phyloP scores from a whole-genome alignment of 92 coral and sea anemone species.

The Muricea muricata region DNA sequence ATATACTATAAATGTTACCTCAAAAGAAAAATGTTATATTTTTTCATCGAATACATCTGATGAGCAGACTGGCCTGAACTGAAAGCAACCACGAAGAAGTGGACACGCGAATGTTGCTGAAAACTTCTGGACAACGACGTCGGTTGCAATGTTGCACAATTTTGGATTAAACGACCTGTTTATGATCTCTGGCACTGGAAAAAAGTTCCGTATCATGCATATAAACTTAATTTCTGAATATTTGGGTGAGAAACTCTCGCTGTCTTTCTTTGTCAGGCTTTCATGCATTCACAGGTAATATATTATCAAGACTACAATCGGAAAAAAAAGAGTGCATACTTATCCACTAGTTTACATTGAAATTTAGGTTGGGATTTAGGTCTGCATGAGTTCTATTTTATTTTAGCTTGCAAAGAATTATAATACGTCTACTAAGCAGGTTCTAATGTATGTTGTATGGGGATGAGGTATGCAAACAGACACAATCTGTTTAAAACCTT shows the following conservation, averaged over 20 bases:
- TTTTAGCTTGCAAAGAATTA: too few relatives aligned
- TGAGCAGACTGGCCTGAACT: constrained; percentile 13
- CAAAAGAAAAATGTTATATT: neutral
- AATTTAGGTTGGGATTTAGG: too few relatives aligned
- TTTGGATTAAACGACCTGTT: constrained; percentile 23
- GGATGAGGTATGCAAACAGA: too few relatives aligned
- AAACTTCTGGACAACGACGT: constrained; percentile 60
- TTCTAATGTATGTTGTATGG: too few relatives aligned
- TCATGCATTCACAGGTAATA: constrained; percentile 58
- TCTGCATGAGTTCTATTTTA: too few relatives aligned
- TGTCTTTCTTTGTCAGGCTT: constrained; percentile 47
- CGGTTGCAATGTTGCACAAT: constrained; percentile 14
- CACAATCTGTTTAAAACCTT: too few relatives aligned
- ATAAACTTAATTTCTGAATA: constrained; percentile 23
- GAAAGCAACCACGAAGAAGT: constrained; percentile 50
- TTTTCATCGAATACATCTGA: constrained; percentile 16
- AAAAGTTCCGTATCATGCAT: constrained; percentile 15
- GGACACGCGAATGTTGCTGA: constrained; percentile 55
- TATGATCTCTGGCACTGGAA: constrained; percentile 40
- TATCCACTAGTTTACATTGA: too few relatives aligned
- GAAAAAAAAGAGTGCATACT: too few relatives aligned
- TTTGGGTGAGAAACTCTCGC: constrained; percentile 25
- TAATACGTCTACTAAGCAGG: too few relatives aligned
- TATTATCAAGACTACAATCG: too few relatives aligned
- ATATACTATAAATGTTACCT: neutral